Percentiles rank a stretch among this genome's conserved stretches.
Evolutionary conservation across 1,140 invertebrate genomes (phyloP).

Genomic region (Homalodisca vitripennis): DNA sequence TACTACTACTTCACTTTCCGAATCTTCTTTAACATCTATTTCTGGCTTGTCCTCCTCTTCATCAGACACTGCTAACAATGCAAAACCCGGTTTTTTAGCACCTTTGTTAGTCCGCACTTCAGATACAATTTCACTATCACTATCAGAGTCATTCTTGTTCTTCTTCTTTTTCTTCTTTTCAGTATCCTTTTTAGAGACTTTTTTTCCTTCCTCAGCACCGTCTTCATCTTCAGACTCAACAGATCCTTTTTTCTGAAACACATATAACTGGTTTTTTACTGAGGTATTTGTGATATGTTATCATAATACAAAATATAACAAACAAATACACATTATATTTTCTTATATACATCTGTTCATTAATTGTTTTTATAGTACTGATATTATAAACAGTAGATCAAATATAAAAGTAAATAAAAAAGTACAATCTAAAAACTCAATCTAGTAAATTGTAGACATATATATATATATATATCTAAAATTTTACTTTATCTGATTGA

Average conservation of each 20-base stretch:
- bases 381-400: too few relatives aligned
- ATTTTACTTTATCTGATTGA: too few relatives aligned
- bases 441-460: neutral
- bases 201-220: conserved; percentile 34
- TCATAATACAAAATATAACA: too few relatives aligned
- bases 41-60: conserved; percentile 31
- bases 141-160: conserved; percentile 48
- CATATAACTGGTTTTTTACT: conserved; percentile 36
- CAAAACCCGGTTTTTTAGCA: conserved; percentile 58
- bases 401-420: neutral
- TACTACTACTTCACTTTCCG: conserved; percentile 33
- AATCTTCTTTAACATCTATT: conserved; percentile 5
- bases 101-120: conserved; percentile 25
- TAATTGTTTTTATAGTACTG: too few relatives aligned
- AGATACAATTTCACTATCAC: conserved; percentile 44
- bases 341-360: too few relatives aligned
- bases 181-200: conserved; percentile 37
- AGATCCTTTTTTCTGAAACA: conserved; percentile 40
- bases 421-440: neutral
- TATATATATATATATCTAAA: neutral
- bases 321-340: too few relatives aligned
- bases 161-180: conserved; percentile 46
- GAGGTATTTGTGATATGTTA: neutral
- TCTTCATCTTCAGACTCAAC: conserved; percentile 41
- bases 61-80: conserved; percentile 49